These are phyloP conservation scores for Poeciliopsis paucimaculata DNA, from an alignment of 2,797 vertebrate genomes.

Conservation along the genomic window DNA sequence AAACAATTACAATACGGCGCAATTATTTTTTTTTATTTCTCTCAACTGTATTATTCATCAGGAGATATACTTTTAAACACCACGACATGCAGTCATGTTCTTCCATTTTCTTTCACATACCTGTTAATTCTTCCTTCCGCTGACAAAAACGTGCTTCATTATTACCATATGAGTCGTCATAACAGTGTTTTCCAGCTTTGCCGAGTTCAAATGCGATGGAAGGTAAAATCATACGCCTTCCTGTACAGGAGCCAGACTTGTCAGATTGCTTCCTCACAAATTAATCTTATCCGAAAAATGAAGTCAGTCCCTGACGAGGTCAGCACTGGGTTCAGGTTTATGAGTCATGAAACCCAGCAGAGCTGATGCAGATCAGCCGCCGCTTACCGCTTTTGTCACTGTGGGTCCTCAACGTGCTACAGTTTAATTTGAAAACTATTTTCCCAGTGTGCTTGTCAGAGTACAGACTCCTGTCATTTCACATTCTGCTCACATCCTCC, in stretches of 20 bases:
- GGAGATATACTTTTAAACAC: background rate
- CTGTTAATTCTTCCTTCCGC: background rate
- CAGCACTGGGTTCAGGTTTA: background rate
- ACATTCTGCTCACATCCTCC: slow-evolving; percentile 49
- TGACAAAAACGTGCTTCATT: background rate
- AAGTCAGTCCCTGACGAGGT: background rate
- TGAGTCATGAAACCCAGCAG: background rate
- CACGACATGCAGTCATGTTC: background rate
- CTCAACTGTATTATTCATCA: background rate
- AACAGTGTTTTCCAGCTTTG: background rate
- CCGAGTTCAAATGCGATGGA: background rate
- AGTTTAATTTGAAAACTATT: background rate
- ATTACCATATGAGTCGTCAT: background rate
- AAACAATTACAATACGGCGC: background rate
- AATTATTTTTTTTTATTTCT: background rate
- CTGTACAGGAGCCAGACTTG: background rate
- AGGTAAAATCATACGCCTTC: slow-evolving; percentile 1
- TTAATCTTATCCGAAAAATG: background rate
- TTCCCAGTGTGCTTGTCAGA: slow-evolving; percentile 3
- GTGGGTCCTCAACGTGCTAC: background rate
- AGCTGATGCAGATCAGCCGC: background rate
- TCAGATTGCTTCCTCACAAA: background rate
- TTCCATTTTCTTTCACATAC: background rate
- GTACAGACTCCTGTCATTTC: slow-evolving; percentile 49
- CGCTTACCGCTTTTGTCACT: background rate